phyloP scores from a whole-genome alignment of 1,140 invertebrate genomes.

The Augochlora pura region DNA sequence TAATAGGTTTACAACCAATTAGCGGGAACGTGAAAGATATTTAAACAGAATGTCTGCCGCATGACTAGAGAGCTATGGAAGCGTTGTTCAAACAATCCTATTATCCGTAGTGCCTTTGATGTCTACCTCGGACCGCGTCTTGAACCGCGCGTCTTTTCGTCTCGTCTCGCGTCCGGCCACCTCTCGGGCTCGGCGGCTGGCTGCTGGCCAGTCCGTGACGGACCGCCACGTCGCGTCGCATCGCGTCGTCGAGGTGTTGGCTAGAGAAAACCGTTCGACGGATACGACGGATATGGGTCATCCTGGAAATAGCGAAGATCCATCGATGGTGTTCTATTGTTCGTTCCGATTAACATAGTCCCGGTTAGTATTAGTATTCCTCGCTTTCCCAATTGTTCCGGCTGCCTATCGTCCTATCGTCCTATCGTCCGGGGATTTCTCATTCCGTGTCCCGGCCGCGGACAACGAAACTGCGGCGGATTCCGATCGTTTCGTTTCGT shows the following conservation, averaged over 20 bases:
- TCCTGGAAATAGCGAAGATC: conserved; percentile 59
- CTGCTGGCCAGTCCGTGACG: conserved; percentile 32
- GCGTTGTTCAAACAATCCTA: conserved; percentile 43
- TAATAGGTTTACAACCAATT: conserved; percentile 23
- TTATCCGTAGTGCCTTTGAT: conserved; percentile 33
- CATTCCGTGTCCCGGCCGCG: background rate
- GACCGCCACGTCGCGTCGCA: background rate
- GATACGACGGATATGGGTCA: conserved; percentile 53
- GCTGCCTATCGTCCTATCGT: conserved; percentile 6
- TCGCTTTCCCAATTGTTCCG: conserved; percentile 1
- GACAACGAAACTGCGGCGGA: too few species aligned
- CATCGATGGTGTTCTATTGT: conserved; percentile 54
- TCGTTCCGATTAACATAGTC: conserved; percentile 46
- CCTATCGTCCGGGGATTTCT: conserved; percentile 4
- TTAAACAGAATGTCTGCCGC: background rate
- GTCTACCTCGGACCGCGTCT: background rate
- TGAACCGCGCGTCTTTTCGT: background rate
- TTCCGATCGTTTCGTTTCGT: background rate
- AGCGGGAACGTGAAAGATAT: conserved; percentile 17
- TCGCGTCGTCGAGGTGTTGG: conserved; percentile 40
- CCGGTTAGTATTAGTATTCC: background rate
- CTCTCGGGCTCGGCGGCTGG: conserved; percentile 25
- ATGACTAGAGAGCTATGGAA: conserved; percentile 13
- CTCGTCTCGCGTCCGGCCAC: conserved; percentile 4
- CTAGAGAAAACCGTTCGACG: conserved; percentile 49